Evolutionary conservation across 1,140 invertebrate species (phyloP).

Genomic region (Drosophila kepulauana): DNA sequence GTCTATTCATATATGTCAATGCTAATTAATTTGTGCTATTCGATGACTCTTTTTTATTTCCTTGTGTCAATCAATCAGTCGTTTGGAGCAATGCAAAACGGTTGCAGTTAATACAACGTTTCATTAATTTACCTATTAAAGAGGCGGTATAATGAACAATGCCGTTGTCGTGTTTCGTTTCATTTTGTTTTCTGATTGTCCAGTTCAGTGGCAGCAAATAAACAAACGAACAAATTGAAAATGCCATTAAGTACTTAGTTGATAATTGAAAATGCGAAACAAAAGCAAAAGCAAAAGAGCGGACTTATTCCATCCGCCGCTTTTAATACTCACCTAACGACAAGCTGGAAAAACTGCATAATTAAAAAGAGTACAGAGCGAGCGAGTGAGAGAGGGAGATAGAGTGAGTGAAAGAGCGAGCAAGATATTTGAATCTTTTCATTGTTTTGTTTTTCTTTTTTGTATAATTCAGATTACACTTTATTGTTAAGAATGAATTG

Average conservation of each 20-base stretch:
- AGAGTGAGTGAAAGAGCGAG: neutral
- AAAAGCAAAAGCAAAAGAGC: conserved; percentile 10
- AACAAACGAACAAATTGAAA: conserved; percentile 15
- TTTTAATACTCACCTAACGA: neutral
- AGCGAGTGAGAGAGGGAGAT: neutral
- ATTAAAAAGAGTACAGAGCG: conserved; percentile 9
- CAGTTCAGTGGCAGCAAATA: conserved; percentile 20
- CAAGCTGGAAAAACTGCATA: conserved; percentile 32
- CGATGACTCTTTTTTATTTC: neutral
- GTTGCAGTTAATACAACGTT: conserved; percentile 3
- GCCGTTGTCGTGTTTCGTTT: conserved; percentile 12
- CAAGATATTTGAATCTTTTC: conserved; percentile 20
- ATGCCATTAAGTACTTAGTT: conserved; percentile 36
- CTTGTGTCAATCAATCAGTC: conserved; percentile 7
- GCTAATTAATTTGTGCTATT: neutral
- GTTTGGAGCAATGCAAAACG: neutral
- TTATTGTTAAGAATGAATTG: conserved; percentile 84
- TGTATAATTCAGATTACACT: conserved; percentile 84
- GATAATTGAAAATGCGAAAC: conserved; percentile 37
- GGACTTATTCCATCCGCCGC: neutral
- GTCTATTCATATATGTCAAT: too few species aligned
- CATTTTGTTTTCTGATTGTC: neutral
- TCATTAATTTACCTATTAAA: conserved; percentile 4
- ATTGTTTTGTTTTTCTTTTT: conserved; percentile 41
- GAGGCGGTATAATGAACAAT: conserved; percentile 33